These are phyloP conservation scores for Antheraea yamamai DNA, from an alignment of 2,888 invertebrate genomes.

Conservation along the genomic window DNA sequence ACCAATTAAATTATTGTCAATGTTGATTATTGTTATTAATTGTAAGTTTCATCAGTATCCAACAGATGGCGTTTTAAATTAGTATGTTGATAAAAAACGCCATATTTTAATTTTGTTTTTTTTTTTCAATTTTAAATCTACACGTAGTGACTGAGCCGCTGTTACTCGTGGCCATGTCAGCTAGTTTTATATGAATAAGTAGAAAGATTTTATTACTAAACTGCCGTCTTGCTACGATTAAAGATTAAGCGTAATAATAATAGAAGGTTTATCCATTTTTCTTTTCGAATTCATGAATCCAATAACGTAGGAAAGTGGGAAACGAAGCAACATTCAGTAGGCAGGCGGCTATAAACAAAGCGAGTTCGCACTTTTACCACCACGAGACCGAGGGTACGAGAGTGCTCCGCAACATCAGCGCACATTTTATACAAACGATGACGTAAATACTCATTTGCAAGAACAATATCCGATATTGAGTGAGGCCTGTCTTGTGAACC, in stretches of 20 bases:
- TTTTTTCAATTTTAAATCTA: too few species aligned
- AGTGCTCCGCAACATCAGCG: slow-evolving; percentile 51
- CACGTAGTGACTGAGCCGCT: too few species aligned
- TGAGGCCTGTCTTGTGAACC: slow-evolving; percentile 73
- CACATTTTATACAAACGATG: slow-evolving; percentile 78
- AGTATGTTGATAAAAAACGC: too few species aligned
- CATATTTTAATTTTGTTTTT: too few species aligned
- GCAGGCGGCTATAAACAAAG: slow-evolving; percentile 9
- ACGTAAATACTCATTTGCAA: slow-evolving; percentile 81
- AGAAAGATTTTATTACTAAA: neutral
- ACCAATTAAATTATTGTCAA: too few species aligned
- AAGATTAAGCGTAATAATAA: neutral
- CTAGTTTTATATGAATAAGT: too few species aligned
- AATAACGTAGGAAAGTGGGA: neutral
- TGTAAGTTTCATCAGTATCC: too few species aligned
- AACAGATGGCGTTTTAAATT: too few species aligned
- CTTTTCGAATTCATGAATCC: slow-evolving; percentile 13
- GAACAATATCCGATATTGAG: slow-evolving; percentile 82
- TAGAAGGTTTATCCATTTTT: neutral
- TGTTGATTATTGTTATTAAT: too few species aligned
- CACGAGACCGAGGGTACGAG: slow-evolving; percentile 30
- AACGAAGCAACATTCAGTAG: neutral
- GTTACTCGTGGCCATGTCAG: too few species aligned
- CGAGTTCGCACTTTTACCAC: slow-evolving; percentile 33
- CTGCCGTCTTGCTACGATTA: neutral